phyloP scores from a whole-genome alignment of 2,113 vertebrate genomes.

The Bufo gargarizans region DNA sequence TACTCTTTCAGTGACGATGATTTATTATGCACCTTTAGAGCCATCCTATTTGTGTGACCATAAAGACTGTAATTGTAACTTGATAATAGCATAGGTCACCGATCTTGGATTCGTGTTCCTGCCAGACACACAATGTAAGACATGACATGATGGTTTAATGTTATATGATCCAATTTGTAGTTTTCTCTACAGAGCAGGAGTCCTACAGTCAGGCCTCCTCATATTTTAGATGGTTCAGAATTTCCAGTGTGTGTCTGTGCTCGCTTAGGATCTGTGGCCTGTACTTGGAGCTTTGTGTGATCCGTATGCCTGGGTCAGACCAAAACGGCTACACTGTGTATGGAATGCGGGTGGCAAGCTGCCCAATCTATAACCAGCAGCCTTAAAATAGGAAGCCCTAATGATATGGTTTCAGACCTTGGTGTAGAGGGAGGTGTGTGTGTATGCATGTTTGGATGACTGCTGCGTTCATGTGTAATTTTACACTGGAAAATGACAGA shows the following conservation, averaged over 20 bases:
- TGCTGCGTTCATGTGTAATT: conserved; percentile 21
- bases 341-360: not conserved
- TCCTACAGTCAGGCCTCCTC: not conserved
- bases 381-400: conserved; percentile 62
- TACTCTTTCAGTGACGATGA: not conserved
- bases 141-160: not conserved
- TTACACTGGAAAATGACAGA: conserved; percentile 9
- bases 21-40: not conserved
- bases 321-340: conserved; percentile 42
- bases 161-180: not conserved
- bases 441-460: not conserved
- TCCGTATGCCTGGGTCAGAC: conserved; percentile 49
- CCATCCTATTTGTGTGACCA: not conserved
- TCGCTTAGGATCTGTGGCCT: not conserved
- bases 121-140: not conserved
- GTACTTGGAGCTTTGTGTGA: conserved; percentile 24
- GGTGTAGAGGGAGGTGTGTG: conserved; percentile 46
- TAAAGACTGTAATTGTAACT: not conserved
- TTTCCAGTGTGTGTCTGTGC: not conserved
- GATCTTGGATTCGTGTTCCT: not conserved
- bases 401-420: conserved; percentile 44
- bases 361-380: conserved; percentile 47
- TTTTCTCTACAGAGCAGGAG: not conserved
- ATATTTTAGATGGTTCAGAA: not conserved
- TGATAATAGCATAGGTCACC: not conserved